phyloP scores from a whole-genome alignment of 2,797 vertebrate species.

The Dendrocincla tyrannina region DNA sequence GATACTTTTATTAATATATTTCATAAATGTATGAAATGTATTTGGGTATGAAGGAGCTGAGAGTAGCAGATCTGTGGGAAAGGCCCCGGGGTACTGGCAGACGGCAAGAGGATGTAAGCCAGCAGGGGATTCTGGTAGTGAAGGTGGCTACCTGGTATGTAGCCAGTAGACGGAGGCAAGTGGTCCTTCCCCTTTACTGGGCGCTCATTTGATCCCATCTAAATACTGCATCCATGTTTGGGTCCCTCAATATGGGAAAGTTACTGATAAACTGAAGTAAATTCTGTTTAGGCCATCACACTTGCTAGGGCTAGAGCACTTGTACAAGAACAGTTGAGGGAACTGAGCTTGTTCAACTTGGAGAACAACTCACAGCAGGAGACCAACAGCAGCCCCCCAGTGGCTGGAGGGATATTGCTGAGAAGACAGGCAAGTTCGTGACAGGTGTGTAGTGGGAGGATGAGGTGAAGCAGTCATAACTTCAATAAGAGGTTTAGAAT shows the following conservation, averaged over 20 bases:
- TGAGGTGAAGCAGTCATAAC: not conserved
- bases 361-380: not conserved
- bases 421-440: not conserved
- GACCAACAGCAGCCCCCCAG: not conserved
- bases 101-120: no score
- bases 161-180: not conserved
- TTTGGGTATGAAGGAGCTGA: not conserved
- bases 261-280: not conserved
- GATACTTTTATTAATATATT: not conserved
- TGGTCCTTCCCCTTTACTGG: not conserved
- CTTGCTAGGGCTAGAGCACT: not conserved
- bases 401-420: not conserved
- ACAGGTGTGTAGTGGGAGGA: not conserved
- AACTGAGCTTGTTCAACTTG: not conserved
- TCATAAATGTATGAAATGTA: not conserved
- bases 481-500: not conserved
- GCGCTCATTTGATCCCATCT: not conserved
- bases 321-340: not conserved
- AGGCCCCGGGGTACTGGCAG: not conserved
- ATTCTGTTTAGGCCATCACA: not conserved
- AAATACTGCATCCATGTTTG: not conserved
- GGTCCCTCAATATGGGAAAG: not conserved
- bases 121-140: rapidly evolving
- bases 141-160: not conserved
- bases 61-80: not conserved